phyloP scores from a whole-genome alignment of 2,888 invertebrate species.

The Amiota communis region DNA sequence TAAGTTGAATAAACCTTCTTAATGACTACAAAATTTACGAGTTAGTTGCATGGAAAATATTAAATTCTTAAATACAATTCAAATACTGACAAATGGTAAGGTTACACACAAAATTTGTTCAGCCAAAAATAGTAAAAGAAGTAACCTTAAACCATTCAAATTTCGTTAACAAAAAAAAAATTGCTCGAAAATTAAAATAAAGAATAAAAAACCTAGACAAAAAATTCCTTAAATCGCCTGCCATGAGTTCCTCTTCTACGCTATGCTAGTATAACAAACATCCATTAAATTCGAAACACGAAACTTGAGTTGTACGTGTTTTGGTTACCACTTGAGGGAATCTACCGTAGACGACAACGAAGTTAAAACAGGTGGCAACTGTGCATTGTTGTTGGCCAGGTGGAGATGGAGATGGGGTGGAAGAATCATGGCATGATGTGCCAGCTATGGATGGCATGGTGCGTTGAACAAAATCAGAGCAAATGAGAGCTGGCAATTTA shows the following conservation, averaged over 20 bases:
- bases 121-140: not conserved
- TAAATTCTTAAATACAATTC: slow-evolving; percentile 1
- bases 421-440: no score
- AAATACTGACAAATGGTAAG: not conserved
- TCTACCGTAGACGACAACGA: not conserved
- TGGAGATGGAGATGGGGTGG: not conserved
- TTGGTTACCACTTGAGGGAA: slow-evolving; percentile 22
- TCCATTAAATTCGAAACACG: slow-evolving; percentile 24
- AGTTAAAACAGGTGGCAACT: slow-evolving; percentile 3
- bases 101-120: slow-evolving; percentile 5
- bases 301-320: slow-evolving; percentile 26
- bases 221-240: not conserved
- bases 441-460: not conserved
- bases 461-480: slow-evolving; percentile 5
- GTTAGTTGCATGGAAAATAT: not conserved
- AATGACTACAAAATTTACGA: not conserved
- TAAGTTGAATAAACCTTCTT: slow-evolving; percentile 13
- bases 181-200: not conserved
- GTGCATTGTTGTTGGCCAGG: not conserved
- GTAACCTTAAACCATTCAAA: no score
- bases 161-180: not conserved
- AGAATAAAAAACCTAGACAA: not conserved
- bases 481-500: slow-evolving; percentile 15
- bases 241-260: no score
- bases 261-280: not conserved